These are phyloP conservation scores for Stenodema calcarata DNA, from an alignment of 2,888 invertebrate genomes.

Conservation along the genomic window DNA sequence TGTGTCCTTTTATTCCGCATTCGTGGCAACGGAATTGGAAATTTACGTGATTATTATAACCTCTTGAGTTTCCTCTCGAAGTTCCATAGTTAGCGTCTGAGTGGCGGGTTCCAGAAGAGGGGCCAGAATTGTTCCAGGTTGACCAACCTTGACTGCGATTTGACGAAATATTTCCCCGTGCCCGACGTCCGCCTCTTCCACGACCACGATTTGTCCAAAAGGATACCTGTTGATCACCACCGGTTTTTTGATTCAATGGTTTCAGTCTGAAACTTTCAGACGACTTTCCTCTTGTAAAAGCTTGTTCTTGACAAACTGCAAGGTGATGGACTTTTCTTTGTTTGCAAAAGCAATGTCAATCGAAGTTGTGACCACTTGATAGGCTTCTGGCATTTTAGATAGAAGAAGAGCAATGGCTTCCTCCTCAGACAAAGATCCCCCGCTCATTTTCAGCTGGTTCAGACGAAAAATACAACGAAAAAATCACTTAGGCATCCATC, in stretches of 20 bases:
- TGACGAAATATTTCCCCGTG: too few relatives aligned
- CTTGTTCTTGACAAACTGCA: slow-evolving; percentile 1
- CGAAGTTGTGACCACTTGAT: not conserved
- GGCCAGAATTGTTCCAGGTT: too few relatives aligned
- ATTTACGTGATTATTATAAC: not conserved
- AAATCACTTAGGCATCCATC: too few relatives aligned
- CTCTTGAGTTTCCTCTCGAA: too few relatives aligned
- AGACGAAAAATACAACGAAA: too few relatives aligned
- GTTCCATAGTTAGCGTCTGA: too few relatives aligned
- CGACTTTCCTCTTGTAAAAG: not conserved
- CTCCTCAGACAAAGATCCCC: not conserved
- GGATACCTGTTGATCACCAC: not conserved
- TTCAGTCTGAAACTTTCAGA: not conserved
- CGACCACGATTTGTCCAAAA: not conserved
- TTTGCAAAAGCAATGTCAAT: not conserved
- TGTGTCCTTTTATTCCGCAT: not conserved
- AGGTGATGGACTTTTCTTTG: not conserved
- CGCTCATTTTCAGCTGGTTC: too few relatives aligned
- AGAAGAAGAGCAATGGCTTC: not conserved
- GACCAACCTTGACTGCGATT: too few relatives aligned
- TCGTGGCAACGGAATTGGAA: not conserved
- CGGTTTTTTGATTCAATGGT: not conserved
- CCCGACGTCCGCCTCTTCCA: not conserved
- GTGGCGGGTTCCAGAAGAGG: too few relatives aligned
- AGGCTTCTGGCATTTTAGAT: not conserved